Conservation (phyloP, 2,113 vertebrate genomes). For the Boulengeromyrus knoepffleri region DNA sequence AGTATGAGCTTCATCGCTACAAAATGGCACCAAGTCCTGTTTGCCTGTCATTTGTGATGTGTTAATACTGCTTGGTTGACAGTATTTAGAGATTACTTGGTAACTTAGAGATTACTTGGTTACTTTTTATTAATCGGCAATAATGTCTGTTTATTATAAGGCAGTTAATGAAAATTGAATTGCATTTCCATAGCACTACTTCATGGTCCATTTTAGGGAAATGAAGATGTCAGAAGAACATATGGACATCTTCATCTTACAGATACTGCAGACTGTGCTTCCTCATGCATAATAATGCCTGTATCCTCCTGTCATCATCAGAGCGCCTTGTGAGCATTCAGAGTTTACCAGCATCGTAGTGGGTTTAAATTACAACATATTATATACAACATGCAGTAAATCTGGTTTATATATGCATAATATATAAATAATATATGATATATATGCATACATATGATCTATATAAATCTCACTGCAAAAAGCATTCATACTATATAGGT, state of each 20-base stretch:
- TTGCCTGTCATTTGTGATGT: slow-evolving; percentile 3
- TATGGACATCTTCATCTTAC: not conserved
- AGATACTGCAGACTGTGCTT: not conserved
- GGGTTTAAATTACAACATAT: not conserved
- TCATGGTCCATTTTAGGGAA: not conserved
- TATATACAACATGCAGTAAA: not conserved
- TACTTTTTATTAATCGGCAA: not conserved
- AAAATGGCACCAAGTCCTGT: not conserved
- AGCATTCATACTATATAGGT: not conserved
- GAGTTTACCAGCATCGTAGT: not conserved
- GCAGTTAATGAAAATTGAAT: not conserved
- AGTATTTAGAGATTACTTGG: slow-evolving; percentile 12
- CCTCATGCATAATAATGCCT: not conserved
- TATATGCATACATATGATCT: not conserved
- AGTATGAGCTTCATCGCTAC: not conserved
- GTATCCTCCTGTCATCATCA: not conserved
- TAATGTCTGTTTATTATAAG: not conserved
- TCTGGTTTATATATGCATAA: not conserved
- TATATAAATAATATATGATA: too few species aligned
- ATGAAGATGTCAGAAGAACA: not conserved
- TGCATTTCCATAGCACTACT: not conserved
- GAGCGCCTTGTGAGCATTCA: not conserved
- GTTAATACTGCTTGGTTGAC: slow-evolving; percentile 9
- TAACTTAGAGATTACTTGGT: slow-evolving; percentile 1
- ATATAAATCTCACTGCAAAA: not conserved